These are phyloP conservation scores for Polypterus bichir DNA, from an alignment of 2,113 vertebrate genomes.

Conservation along the genomic window DNA sequence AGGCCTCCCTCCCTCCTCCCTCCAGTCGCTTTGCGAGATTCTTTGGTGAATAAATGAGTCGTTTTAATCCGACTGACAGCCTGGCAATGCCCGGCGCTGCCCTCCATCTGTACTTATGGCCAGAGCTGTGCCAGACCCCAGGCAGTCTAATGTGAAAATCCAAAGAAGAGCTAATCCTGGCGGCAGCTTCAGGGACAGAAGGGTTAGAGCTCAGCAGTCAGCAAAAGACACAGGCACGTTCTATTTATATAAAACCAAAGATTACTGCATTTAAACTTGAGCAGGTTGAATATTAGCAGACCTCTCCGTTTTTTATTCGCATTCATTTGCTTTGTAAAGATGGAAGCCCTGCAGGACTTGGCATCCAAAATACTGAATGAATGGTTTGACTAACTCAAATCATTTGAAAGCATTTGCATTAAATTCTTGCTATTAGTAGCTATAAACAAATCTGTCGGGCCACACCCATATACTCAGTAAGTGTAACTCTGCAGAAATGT, in stretches of 20 bases:
- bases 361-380: no score
- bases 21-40: slow-evolving; percentile 89
- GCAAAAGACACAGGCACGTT: slow-evolving; percentile 56
- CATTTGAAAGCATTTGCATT: no score
- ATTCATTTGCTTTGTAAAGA: no score
- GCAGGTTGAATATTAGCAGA: no score
- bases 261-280: slow-evolving; percentile 55
- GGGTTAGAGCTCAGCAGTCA: slow-evolving; percentile 57
- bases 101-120: slow-evolving; percentile 96
- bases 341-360: no score
- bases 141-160: slow-evolving; percentile 59
- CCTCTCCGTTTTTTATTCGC: no score
- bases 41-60: slow-evolving; percentile 99
- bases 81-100: slow-evolving; percentile 94
- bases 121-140: slow-evolving; percentile 59
- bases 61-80: slow-evolving; percentile 99
- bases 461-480: no score
- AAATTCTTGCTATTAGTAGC: no score
- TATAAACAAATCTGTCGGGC: no score
- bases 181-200: slow-evolving; percentile 65
- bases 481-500: no score
- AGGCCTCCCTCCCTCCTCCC: slow-evolving; percentile 59
- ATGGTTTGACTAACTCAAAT: no score
- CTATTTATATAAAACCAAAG: slow-evolving; percentile 73
- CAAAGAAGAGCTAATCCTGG: slow-evolving; percentile 67